These are phyloP conservation scores for Andrena bucephala DNA, from an alignment of 2,888 invertebrate genomes.

Conservation along the genomic window DNA sequence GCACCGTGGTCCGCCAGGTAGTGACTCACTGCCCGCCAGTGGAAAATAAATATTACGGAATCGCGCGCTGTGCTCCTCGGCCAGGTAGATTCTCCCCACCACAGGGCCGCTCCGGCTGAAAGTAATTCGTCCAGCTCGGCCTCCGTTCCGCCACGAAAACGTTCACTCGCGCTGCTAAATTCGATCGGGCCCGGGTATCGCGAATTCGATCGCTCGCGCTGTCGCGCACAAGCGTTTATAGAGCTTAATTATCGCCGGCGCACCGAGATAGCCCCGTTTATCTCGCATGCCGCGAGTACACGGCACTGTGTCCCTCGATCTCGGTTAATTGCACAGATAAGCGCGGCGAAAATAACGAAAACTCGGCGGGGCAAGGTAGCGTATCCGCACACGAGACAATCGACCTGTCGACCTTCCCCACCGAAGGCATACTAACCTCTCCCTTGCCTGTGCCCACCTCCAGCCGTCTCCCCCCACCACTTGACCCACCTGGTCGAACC, in stretches of 20 bases:
- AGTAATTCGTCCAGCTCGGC: conserved; percentile 66
- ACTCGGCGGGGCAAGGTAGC: neutral
- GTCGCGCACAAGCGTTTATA: neutral
- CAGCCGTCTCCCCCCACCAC: conserved; percentile 63
- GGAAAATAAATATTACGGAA: conserved; percentile 82
- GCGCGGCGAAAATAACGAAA: neutral
- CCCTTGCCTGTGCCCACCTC: conserved; percentile 62
- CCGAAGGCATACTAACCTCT: conserved; percentile 70
- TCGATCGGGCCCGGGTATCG: conserved; percentile 39
- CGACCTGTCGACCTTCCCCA: conserved; percentile 75
- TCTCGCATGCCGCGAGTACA: no score
- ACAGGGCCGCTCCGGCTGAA: conserved; percentile 52
- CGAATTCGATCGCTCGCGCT: conserved; percentile 2
- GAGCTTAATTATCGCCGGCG: neutral
- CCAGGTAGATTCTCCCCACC: conserved; percentile 68
- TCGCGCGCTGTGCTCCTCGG: conserved; percentile 71
- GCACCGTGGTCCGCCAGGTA: conserved; percentile 76
- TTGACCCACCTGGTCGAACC: conserved; percentile 74
- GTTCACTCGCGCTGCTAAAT: conserved; percentile 50
- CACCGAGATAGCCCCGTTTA: neutral
- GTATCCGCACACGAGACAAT: conserved; percentile 47
- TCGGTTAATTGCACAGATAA: neutral
- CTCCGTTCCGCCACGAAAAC: conserved; percentile 42
- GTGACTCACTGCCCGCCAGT: conserved; percentile 76
- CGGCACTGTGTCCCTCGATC: neutral